These are phyloP conservation scores for Platycnemis pennipes DNA, from an alignment of 2,888 invertebrate species.

Conservation along the genomic window DNA sequence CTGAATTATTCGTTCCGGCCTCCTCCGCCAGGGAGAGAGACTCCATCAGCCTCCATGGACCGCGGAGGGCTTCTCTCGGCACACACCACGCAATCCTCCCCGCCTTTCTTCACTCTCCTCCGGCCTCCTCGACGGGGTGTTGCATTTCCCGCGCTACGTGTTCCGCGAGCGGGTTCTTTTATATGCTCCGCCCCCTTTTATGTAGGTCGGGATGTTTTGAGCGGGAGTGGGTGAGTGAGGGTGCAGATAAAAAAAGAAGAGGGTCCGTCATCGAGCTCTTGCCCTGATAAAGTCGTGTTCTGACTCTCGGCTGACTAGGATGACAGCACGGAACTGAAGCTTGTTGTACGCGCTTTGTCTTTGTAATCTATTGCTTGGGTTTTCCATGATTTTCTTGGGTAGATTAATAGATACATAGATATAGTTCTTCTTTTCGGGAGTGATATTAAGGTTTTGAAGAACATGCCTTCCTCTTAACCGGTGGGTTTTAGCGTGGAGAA, in stretches of 20 bases:
- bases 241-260: background rate
- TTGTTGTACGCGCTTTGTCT: too few species aligned
- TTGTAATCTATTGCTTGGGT: too few species aligned
- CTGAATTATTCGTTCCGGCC: constrained; percentile 50
- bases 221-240: background rate
- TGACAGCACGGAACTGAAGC: too few species aligned
- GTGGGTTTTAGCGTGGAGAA: too few species aligned
- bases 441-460: too few species aligned
- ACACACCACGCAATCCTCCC: background rate
- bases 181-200: background rate
- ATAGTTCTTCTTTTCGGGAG: too few species aligned
- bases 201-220: constrained; percentile 7
- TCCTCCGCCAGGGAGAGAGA: background rate
- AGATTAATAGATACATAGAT: too few species aligned
- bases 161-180: background rate
- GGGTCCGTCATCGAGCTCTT: background rate
- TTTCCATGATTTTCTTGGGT: too few species aligned
- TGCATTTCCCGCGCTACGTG: background rate
- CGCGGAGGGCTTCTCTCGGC: background rate
- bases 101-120: background rate
- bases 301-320: too few species aligned
- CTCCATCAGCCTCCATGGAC: background rate
- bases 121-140: background rate
- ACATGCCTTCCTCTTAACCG: too few species aligned
- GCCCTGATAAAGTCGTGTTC: too few species aligned